phyloP scores from a whole-genome alignment of 2,113 vertebrate species.

The Misgurnus mizolepis region DNA sequence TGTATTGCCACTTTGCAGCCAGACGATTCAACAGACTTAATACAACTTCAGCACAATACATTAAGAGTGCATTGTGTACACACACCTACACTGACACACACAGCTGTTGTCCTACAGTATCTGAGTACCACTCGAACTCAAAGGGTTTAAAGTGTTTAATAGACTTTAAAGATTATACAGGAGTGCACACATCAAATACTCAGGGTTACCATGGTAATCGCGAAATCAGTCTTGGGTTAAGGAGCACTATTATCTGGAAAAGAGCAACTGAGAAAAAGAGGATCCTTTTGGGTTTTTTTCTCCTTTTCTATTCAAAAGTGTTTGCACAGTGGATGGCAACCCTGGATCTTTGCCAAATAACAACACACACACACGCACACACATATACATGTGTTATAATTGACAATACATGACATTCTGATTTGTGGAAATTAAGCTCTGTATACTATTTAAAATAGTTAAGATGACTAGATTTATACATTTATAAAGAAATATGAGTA shows the following conservation, averaged over 20 bases:
- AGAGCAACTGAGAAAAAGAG: neutral
- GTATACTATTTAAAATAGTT: neutral
- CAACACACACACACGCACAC: neutral
- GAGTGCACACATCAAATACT: conserved; percentile 16
- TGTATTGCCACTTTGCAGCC: neutral
- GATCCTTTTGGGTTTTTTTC: conserved; percentile 4
- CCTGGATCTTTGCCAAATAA: conserved; percentile 15
- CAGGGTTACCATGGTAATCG: conserved; percentile 28
- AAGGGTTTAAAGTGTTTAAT: conserved; percentile 35
- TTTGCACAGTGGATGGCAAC: conserved; percentile 40
- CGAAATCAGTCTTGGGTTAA: conserved; percentile 21
- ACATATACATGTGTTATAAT: neutral
- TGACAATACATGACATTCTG: neutral
- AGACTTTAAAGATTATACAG: conserved; percentile 34
- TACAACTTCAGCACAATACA: neutral
- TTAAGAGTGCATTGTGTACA: neutral
- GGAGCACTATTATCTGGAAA: conserved; percentile 19
- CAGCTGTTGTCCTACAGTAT: conserved; percentile 9
- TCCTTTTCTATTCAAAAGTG: conserved; percentile 24
- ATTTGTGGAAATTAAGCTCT: neutral
- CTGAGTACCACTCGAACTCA: conserved; percentile 12
- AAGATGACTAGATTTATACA: neutral
- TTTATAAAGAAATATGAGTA: neutral
- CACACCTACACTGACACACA: neutral
- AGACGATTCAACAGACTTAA: neutral